Conservation (phyloP, 64 coral and sea anemone species). For the Pocillopora damicornis region DNA sequence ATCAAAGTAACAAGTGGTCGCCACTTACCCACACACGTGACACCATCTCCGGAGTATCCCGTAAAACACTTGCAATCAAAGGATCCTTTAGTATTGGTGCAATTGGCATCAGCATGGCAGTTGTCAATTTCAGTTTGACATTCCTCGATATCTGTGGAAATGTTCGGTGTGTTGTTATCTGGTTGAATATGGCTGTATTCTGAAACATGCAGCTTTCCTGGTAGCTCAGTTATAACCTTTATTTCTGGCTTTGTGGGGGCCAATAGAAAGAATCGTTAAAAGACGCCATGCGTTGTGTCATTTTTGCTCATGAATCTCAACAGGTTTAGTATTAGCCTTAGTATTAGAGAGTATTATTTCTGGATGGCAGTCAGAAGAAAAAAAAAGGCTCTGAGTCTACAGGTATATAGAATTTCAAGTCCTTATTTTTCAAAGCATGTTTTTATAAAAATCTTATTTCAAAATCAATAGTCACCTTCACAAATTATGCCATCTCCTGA, state of each 20-base stretch:
- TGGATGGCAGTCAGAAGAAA: no score
- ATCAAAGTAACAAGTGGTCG: neutral
- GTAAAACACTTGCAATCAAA: conserved; percentile 54
- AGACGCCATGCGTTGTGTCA: no score
- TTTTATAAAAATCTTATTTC: neutral
- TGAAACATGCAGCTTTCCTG: no score
- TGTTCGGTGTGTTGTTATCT: no score
- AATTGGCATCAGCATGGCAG: conserved; percentile 49
- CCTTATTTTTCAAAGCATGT: no score
- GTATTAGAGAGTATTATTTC: no score
- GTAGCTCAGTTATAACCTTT: no score
- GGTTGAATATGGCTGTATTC: no score
- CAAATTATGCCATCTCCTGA: conserved; percentile 4
- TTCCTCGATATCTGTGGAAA: conserved; percentile 44
- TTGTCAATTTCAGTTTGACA: conserved; percentile 29
- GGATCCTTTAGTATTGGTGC: conserved; percentile 57
- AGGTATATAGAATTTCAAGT: neutral
- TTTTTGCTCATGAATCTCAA: no score
- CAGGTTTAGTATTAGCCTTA: no score
- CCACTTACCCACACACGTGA: conserved; percentile 18
- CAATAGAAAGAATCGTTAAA: no score
- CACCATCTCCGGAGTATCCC: conserved; percentile 51
- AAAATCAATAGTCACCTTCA: neutral
- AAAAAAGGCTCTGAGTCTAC: neutral
- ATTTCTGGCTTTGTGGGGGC: no score